These are phyloP conservation scores for Podilymbus podiceps DNA, from an alignment of 2,113 vertebrate species.

Conservation along the genomic window DNA sequence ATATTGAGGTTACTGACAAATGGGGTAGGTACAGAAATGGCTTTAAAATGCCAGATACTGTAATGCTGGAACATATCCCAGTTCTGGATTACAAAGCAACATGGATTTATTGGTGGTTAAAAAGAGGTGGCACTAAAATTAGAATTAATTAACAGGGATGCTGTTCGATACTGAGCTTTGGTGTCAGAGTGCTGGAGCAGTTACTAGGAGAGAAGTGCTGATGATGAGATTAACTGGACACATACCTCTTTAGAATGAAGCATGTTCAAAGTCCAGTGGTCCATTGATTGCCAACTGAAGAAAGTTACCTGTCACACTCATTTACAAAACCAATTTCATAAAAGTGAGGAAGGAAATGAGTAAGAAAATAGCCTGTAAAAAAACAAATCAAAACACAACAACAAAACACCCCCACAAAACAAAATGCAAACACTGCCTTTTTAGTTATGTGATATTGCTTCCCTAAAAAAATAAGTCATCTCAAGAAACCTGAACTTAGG, in stretches of 20 bases:
- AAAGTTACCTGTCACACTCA: neutral
- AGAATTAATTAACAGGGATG: constrained; percentile 50
- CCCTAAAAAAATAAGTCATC: neutral
- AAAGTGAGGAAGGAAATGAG: neutral
- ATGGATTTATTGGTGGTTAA: constrained; percentile 54
- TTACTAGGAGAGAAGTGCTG: neutral
- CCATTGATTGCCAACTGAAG: neutral
- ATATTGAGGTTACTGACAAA: neutral
- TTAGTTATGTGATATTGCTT: neutral
- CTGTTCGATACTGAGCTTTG: neutral
- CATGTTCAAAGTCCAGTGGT: no score
- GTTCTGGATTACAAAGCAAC: neutral
- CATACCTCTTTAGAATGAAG: neutral
- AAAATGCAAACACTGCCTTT: neutral
- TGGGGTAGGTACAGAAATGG: neutral
- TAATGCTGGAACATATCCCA: neutral
- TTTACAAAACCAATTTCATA: neutral
- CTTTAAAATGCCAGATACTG: neutral
- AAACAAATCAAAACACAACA: neutral
- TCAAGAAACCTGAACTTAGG: neutral
- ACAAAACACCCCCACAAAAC: neutral
- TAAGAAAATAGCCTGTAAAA: neutral
- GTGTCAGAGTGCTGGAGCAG: neutral
- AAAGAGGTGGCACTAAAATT: constrained; percentile 54
- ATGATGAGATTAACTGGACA: neutral